Base-by-base conservation (phyloP, 2,797 vertebrate genomes). In the Pseudopleuronectes americanus region DNA sequence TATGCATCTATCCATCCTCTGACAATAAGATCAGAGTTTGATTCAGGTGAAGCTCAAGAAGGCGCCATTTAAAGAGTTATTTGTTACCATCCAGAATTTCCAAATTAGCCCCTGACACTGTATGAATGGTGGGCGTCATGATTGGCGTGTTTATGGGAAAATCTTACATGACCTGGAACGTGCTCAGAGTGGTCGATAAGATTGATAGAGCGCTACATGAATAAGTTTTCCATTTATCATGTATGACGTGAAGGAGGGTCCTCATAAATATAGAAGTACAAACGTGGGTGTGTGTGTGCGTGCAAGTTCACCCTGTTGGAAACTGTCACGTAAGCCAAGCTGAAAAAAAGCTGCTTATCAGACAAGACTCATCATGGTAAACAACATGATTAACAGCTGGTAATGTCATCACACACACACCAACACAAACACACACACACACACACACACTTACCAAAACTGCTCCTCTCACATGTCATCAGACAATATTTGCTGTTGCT, bases 281-380 rank as follows among this genome's bases (percentile, higher is more conserved):
- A 38, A 51, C 2, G 17, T 56, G 14, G 51, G 21, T 47, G 36
- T 56, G 33, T 13, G 45, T 52, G 59, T 38, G 22, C 23, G 14
- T 38, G 19, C 41, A 8, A 1, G 3, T 72, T 69, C n/a, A 31
- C 28, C 24, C 53, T 31, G 26, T 64, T 64, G 51, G 62, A 62
- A 75, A 69, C n/a, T 0, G 8, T 73, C 71, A 80, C 23, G 22
- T 82, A 81, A 64, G 54, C 68, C 55, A 58, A 8, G 19, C 8
- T 45, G 48, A 57, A 61, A 45, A 45, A 84, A 86, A 90, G 76
- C 81, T 76, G 76, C 81, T 90, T 83, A 80, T 79, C 24, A 0
- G 74, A 80, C 36, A 79, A 76, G 74, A 73, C 57, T 82, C 64
- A 81, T 75, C 60, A 65, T 38, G 64, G 69, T 28, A 83, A 80